These are phyloP conservation scores for Drosophila pandora DNA, from an alignment of 1,140 invertebrate species.

Conservation along the genomic window DNA sequence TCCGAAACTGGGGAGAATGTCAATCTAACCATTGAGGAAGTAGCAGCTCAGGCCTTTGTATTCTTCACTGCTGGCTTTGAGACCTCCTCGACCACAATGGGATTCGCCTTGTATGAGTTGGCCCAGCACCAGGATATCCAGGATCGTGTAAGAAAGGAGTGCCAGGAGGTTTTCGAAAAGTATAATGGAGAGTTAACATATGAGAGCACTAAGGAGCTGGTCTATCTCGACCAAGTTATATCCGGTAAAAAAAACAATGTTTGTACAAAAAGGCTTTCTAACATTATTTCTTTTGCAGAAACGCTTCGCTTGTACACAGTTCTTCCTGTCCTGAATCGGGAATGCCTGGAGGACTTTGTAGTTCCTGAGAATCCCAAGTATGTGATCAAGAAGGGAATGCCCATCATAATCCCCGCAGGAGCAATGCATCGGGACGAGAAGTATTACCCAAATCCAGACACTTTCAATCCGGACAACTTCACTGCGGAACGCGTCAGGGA, in stretches of 20 bases:
- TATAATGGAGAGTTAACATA: constrained; percentile 84
- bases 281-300: constrained; percentile 39
- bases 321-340: constrained; percentile 84
- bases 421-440: constrained; percentile 82
- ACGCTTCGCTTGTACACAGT: constrained; percentile 71
- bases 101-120: constrained; percentile 85
- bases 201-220: constrained; percentile 85
- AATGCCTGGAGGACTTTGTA: constrained; percentile 80
- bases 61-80: constrained; percentile 87
- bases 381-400: constrained; percentile 71
- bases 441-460: constrained; percentile 86
- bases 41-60: constrained; percentile 85
- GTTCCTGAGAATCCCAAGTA: constrained; percentile 78
- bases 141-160: constrained; percentile 85
- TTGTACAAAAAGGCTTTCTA: not conserved
- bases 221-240: constrained; percentile 86
- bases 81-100: constrained; percentile 86
- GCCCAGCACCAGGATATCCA: constrained; percentile 86
- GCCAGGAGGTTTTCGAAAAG: constrained; percentile 82
- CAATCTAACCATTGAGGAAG: constrained; percentile 68
- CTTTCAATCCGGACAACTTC: constrained; percentile 89
- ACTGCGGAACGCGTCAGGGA: constrained; percentile 84
- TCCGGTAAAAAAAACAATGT: constrained; percentile 39
- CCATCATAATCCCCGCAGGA: constrained; percentile 57
- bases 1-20: constrained; percentile 59